These are phyloP conservation scores for Amphiura filiformis DNA, from an alignment of 35 echinoderm and acorn worm genomes.

Conservation along the genomic window DNA sequence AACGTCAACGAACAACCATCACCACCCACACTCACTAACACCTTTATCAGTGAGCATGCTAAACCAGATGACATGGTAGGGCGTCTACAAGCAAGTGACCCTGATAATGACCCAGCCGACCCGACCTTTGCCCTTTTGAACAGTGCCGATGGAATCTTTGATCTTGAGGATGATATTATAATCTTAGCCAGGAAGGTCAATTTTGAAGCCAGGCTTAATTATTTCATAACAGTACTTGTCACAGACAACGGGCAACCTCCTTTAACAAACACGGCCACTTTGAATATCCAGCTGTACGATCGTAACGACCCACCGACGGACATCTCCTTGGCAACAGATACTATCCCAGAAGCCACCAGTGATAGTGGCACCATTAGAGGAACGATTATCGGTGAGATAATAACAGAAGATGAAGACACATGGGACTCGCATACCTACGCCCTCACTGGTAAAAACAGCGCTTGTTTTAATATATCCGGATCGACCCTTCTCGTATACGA, in stretches of 20 bases:
- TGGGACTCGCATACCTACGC: slow-evolving; percentile 30
- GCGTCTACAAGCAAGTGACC: slow-evolving; percentile 5
- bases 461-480: slow-evolving; percentile 15
- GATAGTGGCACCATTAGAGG: slow-evolving; percentile 3
- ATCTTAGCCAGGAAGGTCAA: slow-evolving; percentile 19
- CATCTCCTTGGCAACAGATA: neutral
- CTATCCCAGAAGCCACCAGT: slow-evolving; percentile 10
- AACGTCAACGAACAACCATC: slow-evolving; percentile 50
- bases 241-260: slow-evolving; percentile 26
- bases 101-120: slow-evolving; percentile 17
- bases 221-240: slow-evolving; percentile 17
- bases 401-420: slow-evolving; percentile 39
- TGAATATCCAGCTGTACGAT: slow-evolving; percentile 31
- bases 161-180: neutral
- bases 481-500: slow-evolving; percentile 7
- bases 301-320: slow-evolving; percentile 43
- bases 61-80: neutral
- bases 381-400: slow-evolving; percentile 35
- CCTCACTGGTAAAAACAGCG: neutral
- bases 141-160: slow-evolving; percentile 13
- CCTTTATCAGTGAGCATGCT: slow-evolving; percentile 30
- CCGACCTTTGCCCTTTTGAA: slow-evolving; percentile 32
- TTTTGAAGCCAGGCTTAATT: neutral
- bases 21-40: neutral
- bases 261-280: neutral